Evolutionary conservation across 92 coral and sea anemone genomes (phyloP), one percentile per base, ranked within the genome.

Genomic region (Muricea muricata): DNA sequence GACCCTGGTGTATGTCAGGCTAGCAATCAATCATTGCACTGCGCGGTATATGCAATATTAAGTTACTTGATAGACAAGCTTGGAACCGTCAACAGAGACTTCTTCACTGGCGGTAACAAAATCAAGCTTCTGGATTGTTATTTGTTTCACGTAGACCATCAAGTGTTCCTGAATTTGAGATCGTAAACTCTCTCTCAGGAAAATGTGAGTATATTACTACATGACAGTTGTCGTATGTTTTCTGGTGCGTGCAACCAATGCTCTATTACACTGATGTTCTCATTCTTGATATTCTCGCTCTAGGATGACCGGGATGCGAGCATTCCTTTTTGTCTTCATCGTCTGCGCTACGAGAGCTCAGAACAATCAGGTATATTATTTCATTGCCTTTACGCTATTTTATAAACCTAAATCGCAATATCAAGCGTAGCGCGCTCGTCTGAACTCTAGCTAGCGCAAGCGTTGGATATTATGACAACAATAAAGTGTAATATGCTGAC

Each of bases 11-110:
- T 58, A 75, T 4, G 60, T 52, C 60, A 52, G 65, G 66, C 29
- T 75, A 75, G 69, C 63, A 54, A 58, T 78, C 83, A 78, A 78
- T 78, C 83, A 78, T 78, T 66, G 55, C 54, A 8, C 48, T 23
- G 30, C 47, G 70, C 70, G 71, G 52, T 58, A 11, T 63, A 55
- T 78, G 83, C 54, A 57, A 78, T 78, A 78, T 78, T 78, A 78
- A 25, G 65, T 78, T 78, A 78, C 83, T 78, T 78, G 71, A 78
- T 56, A 78, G 83, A 58, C 70, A 57, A 78, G 83, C 69, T 32
- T 78, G 47, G 83, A 70, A 78, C 83, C 52, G 55, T 78, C 83
- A 31, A 56, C 83, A 57, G 83, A 57, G 52, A 47, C 33, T 21
- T 46, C 54, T 78, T 78, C 47, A 28, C 83, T 39, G 83, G 58